Evolutionary conservation across 2,797 vertebrate species (phyloP).

Genomic region (Chiloscyllium punctatum): DNA sequence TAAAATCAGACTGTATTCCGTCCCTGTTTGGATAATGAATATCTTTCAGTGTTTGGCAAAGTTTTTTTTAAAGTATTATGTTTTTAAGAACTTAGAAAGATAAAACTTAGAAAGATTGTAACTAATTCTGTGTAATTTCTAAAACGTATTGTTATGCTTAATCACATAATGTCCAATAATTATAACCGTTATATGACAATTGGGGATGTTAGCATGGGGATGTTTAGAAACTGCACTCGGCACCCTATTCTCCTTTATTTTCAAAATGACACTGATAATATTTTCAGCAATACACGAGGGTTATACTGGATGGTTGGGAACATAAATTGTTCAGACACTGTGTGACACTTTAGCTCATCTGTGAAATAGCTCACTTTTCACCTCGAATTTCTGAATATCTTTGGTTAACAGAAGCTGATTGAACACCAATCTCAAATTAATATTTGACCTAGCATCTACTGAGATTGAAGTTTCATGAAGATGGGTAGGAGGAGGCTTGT

Average conservation of each 20-base stretch:
- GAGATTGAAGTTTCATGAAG: no score
- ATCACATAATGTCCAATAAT: background rate
- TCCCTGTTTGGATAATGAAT: no score
- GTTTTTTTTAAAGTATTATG: no score
- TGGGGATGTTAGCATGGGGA: background rate
- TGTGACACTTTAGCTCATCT: no score
- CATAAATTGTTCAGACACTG: background rate
- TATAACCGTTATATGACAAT: background rate
- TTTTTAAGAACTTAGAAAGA: background rate
- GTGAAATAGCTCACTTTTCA: no score
- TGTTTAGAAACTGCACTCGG: background rate
- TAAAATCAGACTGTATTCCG: no score
- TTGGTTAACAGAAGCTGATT: background rate
- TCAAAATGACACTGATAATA: background rate
- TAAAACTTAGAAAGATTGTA: background rate
- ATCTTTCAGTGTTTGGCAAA: no score
- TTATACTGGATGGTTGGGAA: background rate
- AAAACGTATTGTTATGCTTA: background rate
- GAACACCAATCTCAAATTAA: no score
- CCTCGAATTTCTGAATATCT: no score
- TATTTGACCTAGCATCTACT: no score
- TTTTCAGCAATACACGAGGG: background rate
- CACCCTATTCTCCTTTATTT: background rate
- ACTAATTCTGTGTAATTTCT: background rate
- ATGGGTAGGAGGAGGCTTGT: no score